Evolutionary conservation across 2,888 invertebrate species (phyloP), one percentile per base, ranked within the genome.

Genomic region (Leistus spinibarbis): DNA sequence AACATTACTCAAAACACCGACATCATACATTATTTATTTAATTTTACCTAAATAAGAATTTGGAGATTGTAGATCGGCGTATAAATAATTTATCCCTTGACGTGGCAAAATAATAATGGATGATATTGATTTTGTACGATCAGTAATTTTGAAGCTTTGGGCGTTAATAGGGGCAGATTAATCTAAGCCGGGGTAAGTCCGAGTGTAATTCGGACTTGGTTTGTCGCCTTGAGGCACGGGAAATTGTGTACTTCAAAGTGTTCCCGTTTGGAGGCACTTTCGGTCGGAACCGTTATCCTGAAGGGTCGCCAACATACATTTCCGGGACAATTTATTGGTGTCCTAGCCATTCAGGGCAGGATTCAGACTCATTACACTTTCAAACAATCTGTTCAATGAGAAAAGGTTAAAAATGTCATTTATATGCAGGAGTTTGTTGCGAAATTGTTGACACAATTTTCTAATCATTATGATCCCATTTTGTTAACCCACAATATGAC

Each of bases 261-360:
- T 27, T 17, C 60, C 10, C 27, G 60, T 57, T 23, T 23, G 16
- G 20, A 16, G 60, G 19, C 17, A 40, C 40, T 54, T n/a, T 62
- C 70, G 24, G 54, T 62, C 13, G 70, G 62, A 63, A 62, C 62
- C 62, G 62, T 62, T 70, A 62, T 70, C 62, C 24, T 13, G 40
- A 66, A 53, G 66, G 66, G 40, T 19, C 16, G 70, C 24, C 53
- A 63, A 70, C 70, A 70, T 62, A 63, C 63, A 70, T 62, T 62
- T 70, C 62, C 63, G 62, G 53, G 70, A 60, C 20, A 20, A 20
- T 70, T 70, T 70, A 62, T 70, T 70, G 70, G 70, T 16, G 22
- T 1, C 17, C 22, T 19, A 3, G 22, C 22, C 40, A 22, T n/a
- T 9, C 69, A 71, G 63, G 63, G 22, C 13, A 17, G 66, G 40